Evolutionary conservation across 2,888 invertebrate species (phyloP).

Genomic region (Polietes domitor): DNA sequence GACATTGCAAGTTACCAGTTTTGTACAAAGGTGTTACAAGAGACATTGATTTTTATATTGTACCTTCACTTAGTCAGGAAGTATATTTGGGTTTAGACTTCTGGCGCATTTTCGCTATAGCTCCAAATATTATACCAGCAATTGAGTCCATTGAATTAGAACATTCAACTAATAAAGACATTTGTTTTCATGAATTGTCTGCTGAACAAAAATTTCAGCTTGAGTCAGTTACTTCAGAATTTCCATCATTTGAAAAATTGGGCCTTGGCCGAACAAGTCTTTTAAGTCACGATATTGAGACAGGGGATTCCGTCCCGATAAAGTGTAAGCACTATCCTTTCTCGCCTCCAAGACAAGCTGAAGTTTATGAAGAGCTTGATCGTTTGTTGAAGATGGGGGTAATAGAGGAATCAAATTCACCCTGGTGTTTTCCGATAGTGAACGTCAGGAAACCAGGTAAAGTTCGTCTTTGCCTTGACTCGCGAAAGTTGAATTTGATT

Average conservation of each 20-base stretch:
- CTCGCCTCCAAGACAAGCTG: conserved; percentile 48
- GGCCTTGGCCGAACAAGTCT: conserved; percentile 20
- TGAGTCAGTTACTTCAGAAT: not conserved
- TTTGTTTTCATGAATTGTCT: conserved; percentile 7
- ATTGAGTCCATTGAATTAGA: no score
- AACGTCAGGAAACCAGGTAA: conserved; percentile 15
- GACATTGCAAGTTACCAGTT: no score
- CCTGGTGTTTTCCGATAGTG: conserved; percentile 35
- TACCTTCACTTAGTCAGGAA: no score
- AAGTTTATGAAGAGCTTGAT: conserved; percentile 47
- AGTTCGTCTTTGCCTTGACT: conserved; percentile 30
- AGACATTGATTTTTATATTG: no score
- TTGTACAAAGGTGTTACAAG: no score
- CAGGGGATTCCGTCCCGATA: conserved; percentile 32
- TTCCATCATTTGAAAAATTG: conserved; percentile 21
- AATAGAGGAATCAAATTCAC: conserved; percentile 44
- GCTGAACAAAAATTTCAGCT: not conserved
- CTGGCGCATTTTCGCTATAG: no score
- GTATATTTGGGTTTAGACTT: no score
- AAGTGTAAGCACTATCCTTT: conserved; percentile 44
- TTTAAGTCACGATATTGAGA: conserved; percentile 28
- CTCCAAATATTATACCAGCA: no score
- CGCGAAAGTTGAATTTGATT: conserved; percentile 14
- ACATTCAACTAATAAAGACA: no score
- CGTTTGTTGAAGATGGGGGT: no score